phyloP scores from a whole-genome alignment of 2,888 invertebrate genomes.

The Xylota segnis region DNA sequence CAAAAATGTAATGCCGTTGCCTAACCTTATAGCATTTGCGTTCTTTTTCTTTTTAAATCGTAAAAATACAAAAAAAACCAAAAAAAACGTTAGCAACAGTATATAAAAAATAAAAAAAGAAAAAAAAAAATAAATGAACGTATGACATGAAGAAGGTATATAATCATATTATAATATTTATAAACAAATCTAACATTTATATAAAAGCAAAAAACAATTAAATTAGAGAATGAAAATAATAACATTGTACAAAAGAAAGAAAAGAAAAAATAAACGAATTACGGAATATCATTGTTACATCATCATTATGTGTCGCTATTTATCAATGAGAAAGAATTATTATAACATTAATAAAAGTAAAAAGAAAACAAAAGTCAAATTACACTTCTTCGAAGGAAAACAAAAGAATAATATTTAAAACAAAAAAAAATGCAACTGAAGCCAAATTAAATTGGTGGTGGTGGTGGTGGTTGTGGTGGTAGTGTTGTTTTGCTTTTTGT shows the following conservation, averaged over 20 bases:
- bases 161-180: conserved; percentile 44
- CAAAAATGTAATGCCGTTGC: conserved; percentile 68
- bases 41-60: conserved; percentile 51
- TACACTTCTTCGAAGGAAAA: conserved; percentile 25
- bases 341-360: conserved; percentile 40
- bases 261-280: conserved; percentile 46
- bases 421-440: conserved; percentile 73
- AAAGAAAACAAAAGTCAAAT: conserved; percentile 10
- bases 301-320: conserved; percentile 59
- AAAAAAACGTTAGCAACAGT: conserved; percentile 64
- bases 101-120: conserved; percentile 25
- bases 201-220: conserved; percentile 27
- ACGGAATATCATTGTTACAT: conserved; percentile 74
- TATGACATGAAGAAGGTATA: conserved; percentile 59
- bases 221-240: conserved; percentile 49
- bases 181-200: conserved; percentile 62
- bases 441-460: conserved; percentile 72
- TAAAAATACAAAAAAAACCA: conserved; percentile 58
- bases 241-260: conserved; percentile 59
- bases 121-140: conserved; percentile 56
- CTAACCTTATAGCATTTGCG: conserved; percentile 70
- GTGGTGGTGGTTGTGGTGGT: conserved; percentile 62
- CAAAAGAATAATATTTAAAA: neutral
- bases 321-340: conserved; percentile 64
- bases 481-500: conserved; percentile 45